A percentile compares a stretch with the other conserved stretches of the same genome.
Evolutionary conservation across 2,113 vertebrate genomes (phyloP).

Genomic region (Phaethornis superciliosus): DNA sequence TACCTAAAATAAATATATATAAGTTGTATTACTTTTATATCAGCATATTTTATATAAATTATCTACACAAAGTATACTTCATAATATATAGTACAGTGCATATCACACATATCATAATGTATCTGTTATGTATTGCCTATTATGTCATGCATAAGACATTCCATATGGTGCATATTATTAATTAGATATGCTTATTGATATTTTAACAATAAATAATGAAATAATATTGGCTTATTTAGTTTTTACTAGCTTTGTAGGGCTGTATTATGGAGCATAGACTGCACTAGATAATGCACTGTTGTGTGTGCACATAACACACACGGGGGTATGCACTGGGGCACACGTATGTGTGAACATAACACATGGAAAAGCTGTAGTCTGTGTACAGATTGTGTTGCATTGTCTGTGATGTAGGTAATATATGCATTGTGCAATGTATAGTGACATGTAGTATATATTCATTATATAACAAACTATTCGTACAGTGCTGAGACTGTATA

Average conservation of each 20-base stretch:
- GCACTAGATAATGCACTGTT: not conserved
- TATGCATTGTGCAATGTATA: not conserved
- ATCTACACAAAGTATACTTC: not conserved
- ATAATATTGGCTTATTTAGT: not conserved
- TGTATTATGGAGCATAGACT: not conserved
- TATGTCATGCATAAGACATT: not conserved
- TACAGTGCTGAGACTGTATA: not conserved
- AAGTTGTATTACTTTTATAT: not conserved
- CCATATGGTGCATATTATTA: not conserved
- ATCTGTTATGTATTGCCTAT: not conserved
- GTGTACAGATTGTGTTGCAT: not conserved
- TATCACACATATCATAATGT: not conserved
- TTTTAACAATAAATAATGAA: not conserved
- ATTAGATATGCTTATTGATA: not conserved
- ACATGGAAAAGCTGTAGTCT: rapidly evolving
- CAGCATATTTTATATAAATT: not conserved
- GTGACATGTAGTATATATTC: too few species aligned
- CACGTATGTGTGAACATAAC: not conserved
- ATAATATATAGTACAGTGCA: not conserved
- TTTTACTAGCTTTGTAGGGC: not conserved
- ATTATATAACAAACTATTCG: not conserved
- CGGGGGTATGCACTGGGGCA: too few species aligned
- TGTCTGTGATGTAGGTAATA: too few species aligned
- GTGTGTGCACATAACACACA: too few species aligned
- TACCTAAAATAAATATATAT: too few species aligned